A percentile compares a stretch with the other conserved stretches of the same genome.
These are phyloP conservation scores for Anoplolepis gracilipes DNA, from an alignment of 1,140 invertebrate genomes.

Conservation along the genomic window DNA sequence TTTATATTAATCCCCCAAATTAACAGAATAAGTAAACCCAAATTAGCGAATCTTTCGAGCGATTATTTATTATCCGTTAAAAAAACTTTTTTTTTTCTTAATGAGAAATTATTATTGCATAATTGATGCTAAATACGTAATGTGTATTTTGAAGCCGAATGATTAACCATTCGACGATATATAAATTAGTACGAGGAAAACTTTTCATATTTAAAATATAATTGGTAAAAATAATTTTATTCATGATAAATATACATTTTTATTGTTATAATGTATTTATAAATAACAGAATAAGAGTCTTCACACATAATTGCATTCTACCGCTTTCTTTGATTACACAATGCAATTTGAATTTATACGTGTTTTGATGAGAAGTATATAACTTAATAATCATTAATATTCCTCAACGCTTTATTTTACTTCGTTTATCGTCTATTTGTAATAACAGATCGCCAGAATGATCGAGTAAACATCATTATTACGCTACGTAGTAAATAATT, in stretches of 20 bases:
- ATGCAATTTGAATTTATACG: neutral
- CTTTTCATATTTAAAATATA: neutral
- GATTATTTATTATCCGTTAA: too few species aligned
- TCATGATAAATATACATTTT: neutral
- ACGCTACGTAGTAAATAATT: constrained; percentile 29
- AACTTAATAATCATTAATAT: constrained; percentile 3
- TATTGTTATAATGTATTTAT: neutral
- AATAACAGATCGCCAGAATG: constrained; percentile 27
- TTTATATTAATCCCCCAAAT: too few species aligned
- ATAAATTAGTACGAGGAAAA: neutral
- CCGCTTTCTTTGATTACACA: neutral
- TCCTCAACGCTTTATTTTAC: constrained; percentile 30
- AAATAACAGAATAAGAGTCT: neutral
- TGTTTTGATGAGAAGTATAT: neutral
- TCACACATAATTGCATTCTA: neutral
- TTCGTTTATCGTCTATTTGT: constrained; percentile 31
- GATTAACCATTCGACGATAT: neutral
- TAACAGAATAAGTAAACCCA: too few species aligned
- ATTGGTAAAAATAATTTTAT: neutral
- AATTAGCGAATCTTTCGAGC: too few species aligned
- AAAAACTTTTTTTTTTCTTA: too few species aligned
- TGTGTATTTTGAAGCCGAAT: too few species aligned
- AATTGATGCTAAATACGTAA: too few species aligned
- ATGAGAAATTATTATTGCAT: too few species aligned
- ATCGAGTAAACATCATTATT: constrained; percentile 40